These are phyloP conservation scores for Myripristis murdjan DNA, from an alignment of 2,797 vertebrate species.

Conservation along the genomic window DNA sequence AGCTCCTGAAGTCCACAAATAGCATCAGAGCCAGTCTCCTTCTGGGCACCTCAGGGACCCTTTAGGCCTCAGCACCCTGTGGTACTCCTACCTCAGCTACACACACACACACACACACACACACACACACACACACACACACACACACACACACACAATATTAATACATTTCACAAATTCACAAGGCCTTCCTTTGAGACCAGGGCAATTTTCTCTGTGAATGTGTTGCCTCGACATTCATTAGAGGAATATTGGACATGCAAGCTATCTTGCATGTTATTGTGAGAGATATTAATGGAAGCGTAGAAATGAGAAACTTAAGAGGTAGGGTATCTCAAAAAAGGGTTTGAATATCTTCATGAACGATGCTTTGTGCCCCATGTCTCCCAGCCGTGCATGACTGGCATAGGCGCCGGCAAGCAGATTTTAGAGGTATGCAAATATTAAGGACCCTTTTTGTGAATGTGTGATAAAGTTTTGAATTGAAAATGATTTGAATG, in stretches of 20 bases:
- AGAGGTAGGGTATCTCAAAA: conserved; percentile 22
- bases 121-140: too few relatives aligned
- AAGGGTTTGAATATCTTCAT: conserved; percentile 17
- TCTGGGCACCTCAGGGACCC: conserved; percentile 19
- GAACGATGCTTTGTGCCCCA: conserved; percentile 14
- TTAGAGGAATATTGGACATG: conserved; percentile 38
- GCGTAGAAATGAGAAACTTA: conserved; percentile 44
- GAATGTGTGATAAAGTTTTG: too few relatives aligned
- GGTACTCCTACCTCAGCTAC: conserved; percentile 31
- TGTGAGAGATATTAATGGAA: conserved; percentile 32
- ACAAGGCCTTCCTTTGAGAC: conserved; percentile 36
- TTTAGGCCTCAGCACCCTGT: conserved; percentile 26
- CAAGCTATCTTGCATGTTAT: neutral
- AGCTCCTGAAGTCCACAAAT: conserved; percentile 8
- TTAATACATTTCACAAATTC: conserved; percentile 45
- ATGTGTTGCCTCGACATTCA: conserved; percentile 36
- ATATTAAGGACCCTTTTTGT: too few relatives aligned
- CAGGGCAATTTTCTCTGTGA: conserved; percentile 27
- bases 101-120: too few relatives aligned
- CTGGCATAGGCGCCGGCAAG: neutral
- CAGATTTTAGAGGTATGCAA: conserved; percentile 6
- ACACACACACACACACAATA: conserved; percentile 22
- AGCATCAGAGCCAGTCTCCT: conserved; percentile 41
- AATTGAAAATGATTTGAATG: too few relatives aligned
- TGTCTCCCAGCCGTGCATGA: neutral